Percentiles rank a stretch among this genome's conserved stretches.
Conservation (phyloP, 2,888 invertebrate genomes). For the Xylophagus ater region DNA sequence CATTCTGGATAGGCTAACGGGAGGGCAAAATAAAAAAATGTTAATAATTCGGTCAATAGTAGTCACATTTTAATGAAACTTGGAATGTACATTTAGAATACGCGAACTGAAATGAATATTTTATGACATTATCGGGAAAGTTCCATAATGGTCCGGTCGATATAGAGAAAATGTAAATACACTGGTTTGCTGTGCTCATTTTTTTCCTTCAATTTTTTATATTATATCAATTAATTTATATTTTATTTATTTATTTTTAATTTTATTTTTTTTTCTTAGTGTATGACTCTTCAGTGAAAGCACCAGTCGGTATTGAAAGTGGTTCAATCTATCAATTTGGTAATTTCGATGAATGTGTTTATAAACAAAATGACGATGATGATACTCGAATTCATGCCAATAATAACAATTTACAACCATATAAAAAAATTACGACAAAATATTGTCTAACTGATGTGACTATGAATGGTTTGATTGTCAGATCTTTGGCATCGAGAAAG, state of each 20-base stretch:
- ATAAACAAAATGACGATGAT: slow-evolving; percentile 30
- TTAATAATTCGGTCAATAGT: background rate
- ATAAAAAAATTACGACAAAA: slow-evolving; percentile 33
- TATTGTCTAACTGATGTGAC: slow-evolving; percentile 53
- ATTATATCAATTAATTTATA: background rate
- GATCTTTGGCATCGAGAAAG: slow-evolving; percentile 13
- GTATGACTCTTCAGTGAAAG: slow-evolving; percentile 62
- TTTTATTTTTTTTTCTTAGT: slow-evolving; percentile 41
- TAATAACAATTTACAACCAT: slow-evolving; percentile 22
- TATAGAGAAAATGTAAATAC: background rate
- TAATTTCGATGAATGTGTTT: slow-evolving; percentile 61
- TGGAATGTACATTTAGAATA: background rate
- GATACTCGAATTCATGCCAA: slow-evolving; percentile 28
- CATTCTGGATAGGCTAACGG: no score
- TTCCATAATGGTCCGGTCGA: background rate
- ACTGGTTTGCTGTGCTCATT: background rate
- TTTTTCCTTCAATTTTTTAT: slow-evolving; percentile 1
- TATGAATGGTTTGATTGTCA: slow-evolving; percentile 26
- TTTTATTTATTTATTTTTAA: slow-evolving; percentile 3
- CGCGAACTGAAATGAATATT: background rate
- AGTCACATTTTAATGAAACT: background rate
- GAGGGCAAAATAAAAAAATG: no score
- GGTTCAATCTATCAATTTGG: slow-evolving; percentile 60
- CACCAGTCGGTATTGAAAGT: slow-evolving; percentile 53
- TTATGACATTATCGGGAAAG: background rate